Evolutionary conservation across 2,113 vertebrate genomes (phyloP).

Genomic region (Onychostruthus taczanowskii): DNA sequence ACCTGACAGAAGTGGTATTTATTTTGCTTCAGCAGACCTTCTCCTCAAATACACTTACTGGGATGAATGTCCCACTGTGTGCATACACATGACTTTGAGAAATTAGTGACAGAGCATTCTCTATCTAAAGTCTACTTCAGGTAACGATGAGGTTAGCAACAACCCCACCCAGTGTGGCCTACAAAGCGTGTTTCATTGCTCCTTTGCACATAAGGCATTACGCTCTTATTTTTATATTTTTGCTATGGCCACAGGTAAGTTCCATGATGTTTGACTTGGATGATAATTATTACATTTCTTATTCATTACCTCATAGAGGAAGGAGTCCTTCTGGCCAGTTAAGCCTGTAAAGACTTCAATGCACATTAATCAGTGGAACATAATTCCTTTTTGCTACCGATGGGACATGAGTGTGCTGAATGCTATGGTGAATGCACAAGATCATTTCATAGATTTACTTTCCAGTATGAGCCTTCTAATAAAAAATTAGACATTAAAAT

Average conservation of each 20-base stretch:
- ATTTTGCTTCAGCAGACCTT: background rate
- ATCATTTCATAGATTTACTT: constrained; percentile 25
- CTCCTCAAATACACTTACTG: background rate
- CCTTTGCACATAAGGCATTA: background rate
- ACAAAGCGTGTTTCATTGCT: background rate
- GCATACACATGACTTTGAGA: background rate
- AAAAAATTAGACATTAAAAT: constrained; percentile 42
- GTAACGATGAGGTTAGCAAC: background rate
- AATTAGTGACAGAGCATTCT: background rate
- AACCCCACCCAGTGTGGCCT: background rate
- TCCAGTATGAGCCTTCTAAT: background rate
- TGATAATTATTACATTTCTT: constrained; percentile 62
- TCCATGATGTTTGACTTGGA: background rate
- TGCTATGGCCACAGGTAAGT: background rate
- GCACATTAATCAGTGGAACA: constrained; percentile 47
- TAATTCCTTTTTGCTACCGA: constrained; percentile 60
- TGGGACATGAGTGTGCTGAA: background rate
- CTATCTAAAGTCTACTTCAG: background rate
- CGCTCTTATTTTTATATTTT: background rate
- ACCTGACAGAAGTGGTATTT: background rate
- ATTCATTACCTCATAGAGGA: constrained; percentile 40
- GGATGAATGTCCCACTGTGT: too few relatives aligned
- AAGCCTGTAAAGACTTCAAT: constrained; percentile 45
- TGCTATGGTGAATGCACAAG: background rate
- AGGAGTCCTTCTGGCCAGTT: background rate